Evolutionary conservation across 1,140 invertebrate species (phyloP), one percentile per base, ranked within the genome.

Genomic region (Drosophila ambigua): DNA sequence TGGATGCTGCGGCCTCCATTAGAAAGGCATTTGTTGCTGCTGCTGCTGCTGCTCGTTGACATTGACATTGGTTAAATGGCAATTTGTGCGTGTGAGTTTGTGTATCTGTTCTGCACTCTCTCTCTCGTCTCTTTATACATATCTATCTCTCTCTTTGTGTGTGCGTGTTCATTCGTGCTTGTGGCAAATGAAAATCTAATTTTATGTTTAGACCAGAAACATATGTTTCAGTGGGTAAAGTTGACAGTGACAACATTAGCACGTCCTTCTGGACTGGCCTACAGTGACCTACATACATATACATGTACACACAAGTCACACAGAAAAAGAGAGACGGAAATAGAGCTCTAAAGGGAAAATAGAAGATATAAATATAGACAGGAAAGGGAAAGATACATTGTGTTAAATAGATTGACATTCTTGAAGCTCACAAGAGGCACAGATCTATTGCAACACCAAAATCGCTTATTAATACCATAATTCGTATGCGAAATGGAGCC

Each of bases 51-150:
- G 75, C 71, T 54, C 67, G 77, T 79, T 85, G 82, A 85, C 82
- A 85, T 85, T 85, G 82, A 85, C 82, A 85, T 85, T 85, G 82
- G 82, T 55, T 71, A 75, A 85, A 85, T 74, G 83, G 79, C 83
- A 82, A 79, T 68, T 69, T 82, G 82, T 85, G 81, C 81, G 81
- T 81, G 58, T 64, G 67, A 68, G 54, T 68, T 63, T 74, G 35
- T 11, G 26, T 28, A 28, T 7, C 26, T 28, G 6, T 28, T 28
- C 26, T 28, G 9, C 57, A 13, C 24, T 23, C 7, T 23, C 13
- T 23, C 35, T 20, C 23, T 20, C 23, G 3, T 24, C 4, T 24
- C 23, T 24, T 4, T 24, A 24, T 28, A 28, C 26, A 28, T 28
- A 28, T 28, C 5, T 31, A 39, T 45, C 3, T 31, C 44, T 62